phyloP scores from a whole-genome alignment of 2,113 vertebrate species.

The mouse (Mus musculus) region DNA sequence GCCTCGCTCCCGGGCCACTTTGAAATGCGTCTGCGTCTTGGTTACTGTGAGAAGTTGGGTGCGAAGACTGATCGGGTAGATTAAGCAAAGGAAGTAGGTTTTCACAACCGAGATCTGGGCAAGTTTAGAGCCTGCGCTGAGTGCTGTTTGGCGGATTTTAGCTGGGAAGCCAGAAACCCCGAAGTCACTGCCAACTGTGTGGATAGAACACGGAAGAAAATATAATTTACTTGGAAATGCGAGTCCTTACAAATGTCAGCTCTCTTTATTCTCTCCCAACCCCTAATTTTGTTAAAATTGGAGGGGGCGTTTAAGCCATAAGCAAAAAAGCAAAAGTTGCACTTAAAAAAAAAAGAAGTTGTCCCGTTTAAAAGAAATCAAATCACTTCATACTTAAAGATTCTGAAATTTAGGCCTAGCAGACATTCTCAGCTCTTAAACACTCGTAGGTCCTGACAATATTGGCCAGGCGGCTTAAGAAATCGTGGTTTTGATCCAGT shows the following conservation, averaged over 20 bases:
- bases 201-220: conserved; percentile 61
- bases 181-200: conserved; percentile 45
- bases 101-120: neutral
- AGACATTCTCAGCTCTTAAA: conserved; percentile 14
- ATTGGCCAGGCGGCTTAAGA: neutral
- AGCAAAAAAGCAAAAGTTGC: neutral
- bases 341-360: neutral
- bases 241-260: neutral
- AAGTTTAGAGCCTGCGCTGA: neutral
- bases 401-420: conserved; percentile 27
- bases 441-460: neutral
- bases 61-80: neutral
- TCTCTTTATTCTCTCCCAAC: neutral
- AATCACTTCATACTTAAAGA: neutral
- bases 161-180: conserved; percentile 25
- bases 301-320: conserved; percentile 27
- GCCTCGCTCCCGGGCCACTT: neutral
- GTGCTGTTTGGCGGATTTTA: conserved; percentile 43
- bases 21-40: neutral
- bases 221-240: conserved; percentile 44
- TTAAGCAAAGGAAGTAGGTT: neutral
- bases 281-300: conserved; percentile 27
- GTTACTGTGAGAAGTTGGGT: neutral
- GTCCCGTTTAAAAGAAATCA: neutral
- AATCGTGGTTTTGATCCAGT: conserved; percentile 20